A percentile compares a stretch with the other conserved stretches of the same genome.
Evolutionary conservation across 2,113 vertebrate genomes (phyloP).

Genomic region (Mirounga angustirostris): DNA sequence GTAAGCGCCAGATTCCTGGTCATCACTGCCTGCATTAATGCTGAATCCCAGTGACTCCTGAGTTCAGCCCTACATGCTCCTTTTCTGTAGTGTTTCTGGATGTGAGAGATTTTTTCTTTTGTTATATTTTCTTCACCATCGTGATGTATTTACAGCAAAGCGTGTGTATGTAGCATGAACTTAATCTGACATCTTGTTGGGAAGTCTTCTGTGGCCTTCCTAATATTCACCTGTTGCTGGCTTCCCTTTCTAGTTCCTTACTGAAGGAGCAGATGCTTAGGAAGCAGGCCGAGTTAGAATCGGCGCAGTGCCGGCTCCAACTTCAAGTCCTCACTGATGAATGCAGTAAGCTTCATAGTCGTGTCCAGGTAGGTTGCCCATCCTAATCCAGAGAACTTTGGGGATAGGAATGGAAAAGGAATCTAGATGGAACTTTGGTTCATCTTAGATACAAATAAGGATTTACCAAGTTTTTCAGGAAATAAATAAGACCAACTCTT

Average conservation of each 20-base stretch:
- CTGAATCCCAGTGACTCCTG: neutral
- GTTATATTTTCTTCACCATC: neutral
- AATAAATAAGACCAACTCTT: neutral
- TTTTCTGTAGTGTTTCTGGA: neutral
- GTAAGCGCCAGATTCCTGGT: neutral
- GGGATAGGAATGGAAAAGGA: neutral
- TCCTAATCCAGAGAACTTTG: neutral
- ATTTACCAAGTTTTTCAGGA: neutral
- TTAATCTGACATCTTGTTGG: neutral
- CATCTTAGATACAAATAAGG: neutral
- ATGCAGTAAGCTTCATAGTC: constrained; percentile 91
- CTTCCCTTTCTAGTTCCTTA: constrained; percentile 87
- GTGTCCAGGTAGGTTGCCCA: constrained; percentile 91
- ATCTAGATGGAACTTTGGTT: neutral
- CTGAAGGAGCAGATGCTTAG: constrained; percentile 92
- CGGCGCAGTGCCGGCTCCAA: constrained; percentile 94
- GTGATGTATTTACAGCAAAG: neutral
- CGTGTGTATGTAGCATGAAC: neutral
- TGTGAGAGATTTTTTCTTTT: constrained; percentile 21
- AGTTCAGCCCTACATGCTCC: neutral
- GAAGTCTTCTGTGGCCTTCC: neutral
- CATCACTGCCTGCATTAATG: neutral
- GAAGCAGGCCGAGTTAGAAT: constrained; percentile 94
- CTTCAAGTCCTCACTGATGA: constrained; percentile 93
- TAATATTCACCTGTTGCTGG: neutral